Base-by-base conservation (phyloP, 2,888 invertebrate genomes). In the Herminia tarsipennalis region DNA sequence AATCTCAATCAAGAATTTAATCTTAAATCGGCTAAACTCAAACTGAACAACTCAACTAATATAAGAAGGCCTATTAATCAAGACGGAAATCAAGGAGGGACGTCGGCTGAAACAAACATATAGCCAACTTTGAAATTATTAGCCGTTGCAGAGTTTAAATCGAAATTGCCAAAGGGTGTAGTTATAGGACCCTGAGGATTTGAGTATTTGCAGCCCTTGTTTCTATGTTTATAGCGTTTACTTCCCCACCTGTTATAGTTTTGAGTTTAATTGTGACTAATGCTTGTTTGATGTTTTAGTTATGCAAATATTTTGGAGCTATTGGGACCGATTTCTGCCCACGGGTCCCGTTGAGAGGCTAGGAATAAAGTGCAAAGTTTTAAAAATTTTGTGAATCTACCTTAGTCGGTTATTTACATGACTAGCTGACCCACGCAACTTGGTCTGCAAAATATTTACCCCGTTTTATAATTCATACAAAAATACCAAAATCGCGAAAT, bases 91-190 rank as follows among this genome's bases (percentile, higher is more conserved):
- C 65, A 66, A 60, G 53, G 47, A 43, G 45, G 40, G 44, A 44
- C 47, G 54, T 48, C 48, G 38, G 33, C 18, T 48, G 45, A 53
- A 66, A 63, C 63, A 66, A 63, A 80, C 81, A 76, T 74, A 76
- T 76, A 72, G 71, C 60, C 42, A 76, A 78, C 69, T 82, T 75
- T 55, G 76, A 78, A n/a, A 70, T 82, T 79, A 83, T 76, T 70
- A 67, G 68, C 69, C 60, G 59, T 66, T 61, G 60, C 64, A 28
- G 56, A 78, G 74, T 79, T 80, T 76, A 77, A 77, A 72, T 78
- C 70, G 61, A 52, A 70, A 69, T 70, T 70, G 69, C 69, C 70
- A 54, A 78, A 78, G 78, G 81, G 78, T 50, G 67, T 66, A 69
- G 68, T 76, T 76, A 82, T 70, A 51, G 80, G 69, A 42, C 83